Base-by-base conservation (phyloP, 2,797 vertebrate genomes). In the Danio jaintianensis region DNA sequence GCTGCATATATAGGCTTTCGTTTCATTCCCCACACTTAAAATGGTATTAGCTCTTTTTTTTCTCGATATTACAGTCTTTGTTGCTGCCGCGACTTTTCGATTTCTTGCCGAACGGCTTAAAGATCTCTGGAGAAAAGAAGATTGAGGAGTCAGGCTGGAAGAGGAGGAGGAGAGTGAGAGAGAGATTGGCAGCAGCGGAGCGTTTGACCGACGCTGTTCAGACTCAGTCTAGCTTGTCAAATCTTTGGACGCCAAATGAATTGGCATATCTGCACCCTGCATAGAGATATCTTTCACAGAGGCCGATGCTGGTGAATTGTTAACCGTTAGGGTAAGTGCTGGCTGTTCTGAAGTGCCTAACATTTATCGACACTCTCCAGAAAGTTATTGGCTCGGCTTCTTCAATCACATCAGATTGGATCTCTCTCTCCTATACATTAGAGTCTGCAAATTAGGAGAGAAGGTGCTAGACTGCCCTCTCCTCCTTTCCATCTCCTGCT, bases 161-260 rank as follows among this genome's bases (percentile, higher is more conserved):
- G 62, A 74, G 59, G 68, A 67, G 78, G 70, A 69, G 63, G 42
- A 75, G 79, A 76, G 87, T 87, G 82, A 86, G 81, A 86, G 89
- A 92, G 88, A 88, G 84, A 85, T 45, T 88, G 91, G 93, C 90
- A 87, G 92, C 93, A 93, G 92, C 91, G 91, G 93, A 92, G 90
- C 85, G 93, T 95, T 96, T 97, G 96, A 97, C 93, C 89, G 93
- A 94, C 94, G 95, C 95, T 95, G 97, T 96, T 97, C 96, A 96
- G 94, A 94, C 92, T 95, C 96, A 97, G 95, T 93, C 95, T 97
- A 95, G 96, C 97, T 96, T 97, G 96, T 98, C 97, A 97, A 96
- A 96, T 95, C 93, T 93, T 59, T 82, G 93, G 95, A 93, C 92
- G 89, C 94, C 96, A 92, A 97, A 98, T 98, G 96, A 97, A 97